Evolutionary conservation across 2,113 vertebrate species (phyloP), one percentile per base, ranked within the genome.

Genomic region (Ailurus styani): DNA sequence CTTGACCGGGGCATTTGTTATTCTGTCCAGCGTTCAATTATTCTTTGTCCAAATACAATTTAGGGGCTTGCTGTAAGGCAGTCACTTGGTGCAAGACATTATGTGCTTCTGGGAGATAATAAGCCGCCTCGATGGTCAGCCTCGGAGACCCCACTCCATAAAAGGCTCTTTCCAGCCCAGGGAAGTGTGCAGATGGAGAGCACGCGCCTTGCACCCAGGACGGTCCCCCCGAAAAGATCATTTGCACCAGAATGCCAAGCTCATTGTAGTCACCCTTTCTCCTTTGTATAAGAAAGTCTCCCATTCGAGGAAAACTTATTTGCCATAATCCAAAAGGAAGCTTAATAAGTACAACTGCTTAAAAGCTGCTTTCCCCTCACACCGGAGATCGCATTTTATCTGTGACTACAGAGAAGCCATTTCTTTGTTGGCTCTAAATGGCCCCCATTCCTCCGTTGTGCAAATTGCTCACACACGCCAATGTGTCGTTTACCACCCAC

Each of bases 21-120:
- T 99, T 99, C 98, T 98, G 98, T 98, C 98, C 98, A 68, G 97
- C 93, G 98, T 98, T 98, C 99, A 99, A 99, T 99, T 99, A 99
- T 99, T 99, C 99, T 99, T 98, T 98, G 99, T 99, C 99, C 99
- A 98, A 98, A 99, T 98, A 98, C 98, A 99, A 99, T 99, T 99
- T 99, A 99, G 97, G 98, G 98, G 97, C 98, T 98, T 93, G 97
- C 98, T 93, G 57, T 97, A 98, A 98, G 98, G 98, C 98, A 97
- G 98, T 98, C 98, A 79, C 98, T 4, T 57, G 96, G 97, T 88
- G 95, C 93, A 78, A 97, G 98, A 97, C 98, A 97, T 98, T 98
- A 98, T 98, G 98, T 98, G 98, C 98, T 98, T 97, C 97, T 97
- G 97, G 82, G 90, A 99, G 99, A 99, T 99, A 98, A 99, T 99